Conservation (phyloP, 2,113 vertebrate species). For the Eolophus roseicapilla region DNA sequence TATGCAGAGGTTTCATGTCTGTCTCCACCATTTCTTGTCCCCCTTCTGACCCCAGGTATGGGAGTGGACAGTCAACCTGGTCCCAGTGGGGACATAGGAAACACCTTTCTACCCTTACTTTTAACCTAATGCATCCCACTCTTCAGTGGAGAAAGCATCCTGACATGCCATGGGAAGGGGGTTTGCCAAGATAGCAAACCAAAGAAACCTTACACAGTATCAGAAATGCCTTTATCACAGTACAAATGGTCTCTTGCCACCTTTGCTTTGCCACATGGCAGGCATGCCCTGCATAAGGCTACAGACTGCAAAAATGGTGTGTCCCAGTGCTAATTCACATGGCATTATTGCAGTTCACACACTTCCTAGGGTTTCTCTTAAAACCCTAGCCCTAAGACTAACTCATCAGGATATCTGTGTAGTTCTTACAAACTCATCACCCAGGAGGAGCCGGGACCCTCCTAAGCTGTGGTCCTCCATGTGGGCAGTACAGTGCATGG, state of each 20-base stretch:
- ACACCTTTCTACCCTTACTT: neutral
- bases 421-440: neutral
- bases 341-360: neutral
- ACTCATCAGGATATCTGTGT: neutral
- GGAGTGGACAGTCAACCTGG: neutral
- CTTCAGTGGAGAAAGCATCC: neutral
- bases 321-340: neutral
- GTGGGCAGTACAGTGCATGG: no score
- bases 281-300: neutral
- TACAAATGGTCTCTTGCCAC: accelerated
- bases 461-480: neutral
- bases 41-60: neutral
- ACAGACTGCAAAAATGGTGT: neutral
- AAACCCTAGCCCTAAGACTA: neutral
- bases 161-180: neutral
- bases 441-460: neutral
- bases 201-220: neutral
- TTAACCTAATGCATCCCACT: neutral
- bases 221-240: neutral
- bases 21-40: neutral
- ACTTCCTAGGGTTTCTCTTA: neutral
- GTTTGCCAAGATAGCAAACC: neutral
- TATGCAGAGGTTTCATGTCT: neutral
- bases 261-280: neutral
- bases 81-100: neutral